Evolutionary conservation across 1,140 invertebrate species (phyloP).

Genomic region (Diprion similis): DNA sequence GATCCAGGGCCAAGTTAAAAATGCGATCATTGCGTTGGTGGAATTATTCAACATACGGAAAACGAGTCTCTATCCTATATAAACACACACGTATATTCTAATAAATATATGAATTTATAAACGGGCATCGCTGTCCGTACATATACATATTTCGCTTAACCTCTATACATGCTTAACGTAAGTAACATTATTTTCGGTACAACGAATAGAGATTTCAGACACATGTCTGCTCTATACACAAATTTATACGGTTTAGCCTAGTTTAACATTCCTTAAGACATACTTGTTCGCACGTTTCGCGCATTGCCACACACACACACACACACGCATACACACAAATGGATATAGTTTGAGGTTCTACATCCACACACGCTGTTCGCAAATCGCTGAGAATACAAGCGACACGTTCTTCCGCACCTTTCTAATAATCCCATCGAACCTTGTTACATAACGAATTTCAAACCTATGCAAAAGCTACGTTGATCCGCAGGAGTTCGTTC

Average conservation of each 20-base stretch:
- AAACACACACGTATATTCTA: conserved; percentile 15
- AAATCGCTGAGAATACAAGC: background rate
- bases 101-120: background rate
- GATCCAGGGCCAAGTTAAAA: conserved; percentile 25
- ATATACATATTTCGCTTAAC: background rate
- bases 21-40: conserved; percentile 24
- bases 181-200: no score
- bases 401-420: background rate
- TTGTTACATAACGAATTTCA: no score
- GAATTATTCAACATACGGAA: conserved; percentile 11
- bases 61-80: conserved; percentile 15
- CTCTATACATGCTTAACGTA: no score
- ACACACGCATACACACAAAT: conserved; percentile 3
- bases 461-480: no score
- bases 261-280: no score
- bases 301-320: conserved; percentile 20
- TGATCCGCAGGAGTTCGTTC: no score
- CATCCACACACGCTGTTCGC: background rate
- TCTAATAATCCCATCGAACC: no score
- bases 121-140: conserved; percentile 4
- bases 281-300: background rate
- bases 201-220: no score
- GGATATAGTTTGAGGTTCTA: no score
- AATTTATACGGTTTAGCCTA: no score
- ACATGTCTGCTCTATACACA: no score